Evolutionary conservation across 2,888 invertebrate genomes (phyloP).

Genomic region (Macroteleia sp.): DNA sequence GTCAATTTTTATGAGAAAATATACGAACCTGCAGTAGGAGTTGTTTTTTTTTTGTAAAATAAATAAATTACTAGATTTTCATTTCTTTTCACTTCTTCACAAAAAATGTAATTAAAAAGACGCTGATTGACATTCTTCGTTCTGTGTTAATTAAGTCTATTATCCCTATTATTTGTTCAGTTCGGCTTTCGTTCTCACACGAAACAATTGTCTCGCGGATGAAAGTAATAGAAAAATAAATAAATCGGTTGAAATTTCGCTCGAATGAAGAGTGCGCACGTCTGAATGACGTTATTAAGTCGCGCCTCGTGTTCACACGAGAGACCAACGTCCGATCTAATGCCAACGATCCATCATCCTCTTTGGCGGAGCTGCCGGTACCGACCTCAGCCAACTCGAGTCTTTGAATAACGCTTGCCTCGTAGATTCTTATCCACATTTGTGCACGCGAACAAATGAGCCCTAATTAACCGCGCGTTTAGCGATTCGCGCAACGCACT

Average conservation of each 20-base stretch:
- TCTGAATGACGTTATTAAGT: conserved; percentile 79
- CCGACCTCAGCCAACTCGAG: conserved; percentile 69
- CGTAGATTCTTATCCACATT: conserved; percentile 67
- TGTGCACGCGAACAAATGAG: conserved; percentile 66
- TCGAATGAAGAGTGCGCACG: conserved; percentile 42
- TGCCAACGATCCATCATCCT: conserved; percentile 79
- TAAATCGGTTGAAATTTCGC: conserved; percentile 51
- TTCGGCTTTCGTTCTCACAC: conserved; percentile 38
- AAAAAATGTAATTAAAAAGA: conserved; percentile 30
- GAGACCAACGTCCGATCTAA: conserved; percentile 79
- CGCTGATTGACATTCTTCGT: conserved; percentile 35
- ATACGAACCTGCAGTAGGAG: too few species aligned
- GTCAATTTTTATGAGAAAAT: too few species aligned
- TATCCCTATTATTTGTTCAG: conserved; percentile 41
- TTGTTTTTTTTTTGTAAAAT: too few species aligned
- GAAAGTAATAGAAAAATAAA: conserved; percentile 53
- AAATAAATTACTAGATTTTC: too few species aligned
- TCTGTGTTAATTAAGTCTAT: conserved; percentile 48
- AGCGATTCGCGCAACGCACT: conserved; percentile 54
- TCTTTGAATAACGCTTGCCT: conserved; percentile 73
- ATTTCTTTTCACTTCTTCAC: too few species aligned
- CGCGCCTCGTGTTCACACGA: conserved; percentile 76
- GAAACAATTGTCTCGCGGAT: conserved; percentile 34
- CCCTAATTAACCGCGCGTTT: conserved; percentile 65
- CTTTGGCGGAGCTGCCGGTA: conserved; percentile 75